These are phyloP conservation scores for Archivesica marissinica DNA, from an alignment of 1,140 invertebrate genomes.

Conservation along the genomic window DNA sequence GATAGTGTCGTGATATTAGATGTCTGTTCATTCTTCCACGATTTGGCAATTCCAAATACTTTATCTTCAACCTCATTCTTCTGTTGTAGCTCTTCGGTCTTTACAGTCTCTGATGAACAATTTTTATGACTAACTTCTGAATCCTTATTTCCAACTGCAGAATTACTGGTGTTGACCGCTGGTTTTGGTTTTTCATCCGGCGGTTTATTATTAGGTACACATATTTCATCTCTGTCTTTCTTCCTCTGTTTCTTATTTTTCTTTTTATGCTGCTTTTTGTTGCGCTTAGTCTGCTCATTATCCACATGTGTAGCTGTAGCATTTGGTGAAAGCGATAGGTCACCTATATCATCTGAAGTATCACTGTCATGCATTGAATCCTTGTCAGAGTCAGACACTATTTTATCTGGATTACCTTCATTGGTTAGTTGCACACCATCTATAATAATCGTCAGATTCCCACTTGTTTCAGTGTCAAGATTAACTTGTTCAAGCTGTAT, in stretches of 20 bases:
- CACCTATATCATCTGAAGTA: not conserved
- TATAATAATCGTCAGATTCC: not conserved
- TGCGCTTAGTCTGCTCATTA: not conserved
- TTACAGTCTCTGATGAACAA: not conserved
- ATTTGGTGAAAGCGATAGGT: no score
- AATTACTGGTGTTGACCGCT: not conserved
- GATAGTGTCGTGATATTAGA: not conserved
- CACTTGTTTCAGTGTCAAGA: not conserved
- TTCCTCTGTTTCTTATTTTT: conserved; percentile 9
- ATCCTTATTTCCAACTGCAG: not conserved
- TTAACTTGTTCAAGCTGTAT: not conserved
- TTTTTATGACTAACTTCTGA: not conserved
- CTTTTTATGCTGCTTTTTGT: conserved; percentile 13
- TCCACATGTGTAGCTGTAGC: not conserved
- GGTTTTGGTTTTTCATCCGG: not conserved
- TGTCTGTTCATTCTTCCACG: not conserved
- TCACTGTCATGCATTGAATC: not conserved
- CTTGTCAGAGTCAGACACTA: not conserved
- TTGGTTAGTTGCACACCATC: not conserved
- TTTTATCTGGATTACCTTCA: not conserved
- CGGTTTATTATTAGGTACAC: not conserved
- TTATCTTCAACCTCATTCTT: not conserved
- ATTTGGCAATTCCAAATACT: not conserved
- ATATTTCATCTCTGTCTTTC: not conserved
- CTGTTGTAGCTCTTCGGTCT: not conserved